Percentiles rank a stretch among this genome's conserved stretches.
Evolutionary conservation across 2,797 vertebrate genomes (phyloP).

Genomic region (Sardinella longiceps): DNA sequence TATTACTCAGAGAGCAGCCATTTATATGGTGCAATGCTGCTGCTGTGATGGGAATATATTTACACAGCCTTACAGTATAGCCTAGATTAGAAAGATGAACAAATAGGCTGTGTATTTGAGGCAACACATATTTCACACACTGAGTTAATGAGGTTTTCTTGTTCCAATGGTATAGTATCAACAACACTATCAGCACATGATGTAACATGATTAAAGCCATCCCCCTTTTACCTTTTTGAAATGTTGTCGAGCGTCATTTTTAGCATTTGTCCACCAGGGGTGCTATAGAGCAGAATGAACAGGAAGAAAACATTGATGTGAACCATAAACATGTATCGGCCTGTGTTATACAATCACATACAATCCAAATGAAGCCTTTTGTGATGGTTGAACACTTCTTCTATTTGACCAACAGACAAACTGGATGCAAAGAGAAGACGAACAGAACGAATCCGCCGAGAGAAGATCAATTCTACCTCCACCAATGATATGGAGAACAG

Average conservation of each 20-base stretch:
- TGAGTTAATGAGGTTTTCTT: neutral
- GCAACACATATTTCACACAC: neutral
- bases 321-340: neutral
- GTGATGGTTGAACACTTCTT: neutral
- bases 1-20: neutral
- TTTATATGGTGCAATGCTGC: neutral
- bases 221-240: neutral
- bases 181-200: neutral
- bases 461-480: conserved; percentile 86
- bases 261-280: neutral
- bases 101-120: neutral
- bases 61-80: no score
- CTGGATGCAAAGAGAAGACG: conserved; percentile 90
- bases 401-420: conserved; percentile 77
- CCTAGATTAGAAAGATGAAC: neutral
- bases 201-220: conserved; percentile 1
- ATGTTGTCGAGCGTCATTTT: neutral
- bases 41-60: neutral
- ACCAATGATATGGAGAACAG: conserved; percentile 90
- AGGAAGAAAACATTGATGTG: neutral
- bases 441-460: conserved; percentile 91
- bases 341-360: neutral
- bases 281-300: neutral
- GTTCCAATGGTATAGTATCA: neutral
- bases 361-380: neutral